Conservation (phyloP, 2,113 vertebrate species). For the Halichoeres trimaculatus region DNA sequence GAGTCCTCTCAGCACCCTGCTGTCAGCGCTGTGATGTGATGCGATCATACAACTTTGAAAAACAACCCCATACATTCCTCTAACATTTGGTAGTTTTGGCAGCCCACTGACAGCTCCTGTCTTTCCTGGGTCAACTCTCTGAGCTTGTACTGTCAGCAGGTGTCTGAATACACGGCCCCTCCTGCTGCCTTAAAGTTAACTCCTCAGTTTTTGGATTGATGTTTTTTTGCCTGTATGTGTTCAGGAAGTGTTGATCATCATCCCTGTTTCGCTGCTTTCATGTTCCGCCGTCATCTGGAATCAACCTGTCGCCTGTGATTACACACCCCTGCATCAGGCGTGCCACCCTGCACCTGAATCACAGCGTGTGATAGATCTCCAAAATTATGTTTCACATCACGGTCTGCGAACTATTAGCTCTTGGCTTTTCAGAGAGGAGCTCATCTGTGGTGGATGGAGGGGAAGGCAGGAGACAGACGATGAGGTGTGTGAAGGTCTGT, state of each 20-base stretch:
- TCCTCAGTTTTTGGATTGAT: slow-evolving; percentile 2
- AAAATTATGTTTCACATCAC: slow-evolving; percentile 19
- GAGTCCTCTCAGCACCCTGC: not conserved
- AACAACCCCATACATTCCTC: not conserved
- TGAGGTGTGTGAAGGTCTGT: not conserved
- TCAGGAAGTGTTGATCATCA: not conserved
- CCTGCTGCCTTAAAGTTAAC: not conserved
- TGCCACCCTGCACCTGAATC: not conserved
- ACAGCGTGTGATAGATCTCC: not conserved
- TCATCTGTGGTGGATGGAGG: not conserved
- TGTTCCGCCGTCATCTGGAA: slow-evolving; percentile 12
- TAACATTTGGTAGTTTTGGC: not conserved
- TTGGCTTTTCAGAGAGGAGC: slow-evolving; percentile 7
- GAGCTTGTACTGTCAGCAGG: slow-evolving; percentile 11
- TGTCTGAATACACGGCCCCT: not conserved
- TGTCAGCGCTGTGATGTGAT: slow-evolving; percentile 1
- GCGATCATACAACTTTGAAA: slow-evolving; percentile 8
- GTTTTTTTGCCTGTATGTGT: not conserved
- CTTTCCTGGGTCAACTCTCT: not conserved
- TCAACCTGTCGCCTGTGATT: slow-evolving; percentile 6
- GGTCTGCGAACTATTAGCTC: slow-evolving; percentile 7
- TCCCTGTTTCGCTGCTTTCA: not conserved
- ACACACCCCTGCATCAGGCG: not conserved
- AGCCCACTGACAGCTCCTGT: slow-evolving; percentile 13
- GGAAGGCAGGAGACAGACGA: not conserved